Conservation (phyloP, 1,140 invertebrate species). For the Calosoma granatense region DNA sequence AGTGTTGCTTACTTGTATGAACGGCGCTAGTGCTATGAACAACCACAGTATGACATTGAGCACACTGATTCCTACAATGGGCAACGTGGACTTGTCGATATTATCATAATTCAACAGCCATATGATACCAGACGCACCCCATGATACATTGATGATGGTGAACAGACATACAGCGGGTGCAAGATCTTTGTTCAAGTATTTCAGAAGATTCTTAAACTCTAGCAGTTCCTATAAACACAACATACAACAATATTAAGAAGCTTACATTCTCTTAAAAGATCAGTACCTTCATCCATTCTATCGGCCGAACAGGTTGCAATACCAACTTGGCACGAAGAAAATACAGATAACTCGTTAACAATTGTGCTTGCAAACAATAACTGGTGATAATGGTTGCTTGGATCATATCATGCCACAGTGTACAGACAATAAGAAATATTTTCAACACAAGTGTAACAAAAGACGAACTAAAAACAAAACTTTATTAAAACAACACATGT, state of each 20-base stretch:
- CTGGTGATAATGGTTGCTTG: conserved; percentile 67
- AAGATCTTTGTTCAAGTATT: conserved; percentile 62
- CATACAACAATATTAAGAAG: too few relatives aligned
- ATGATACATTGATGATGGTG: conserved; percentile 60
- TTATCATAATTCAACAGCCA: conserved; percentile 54
- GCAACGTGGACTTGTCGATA: conserved; percentile 41
- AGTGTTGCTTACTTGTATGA: conserved; percentile 58
- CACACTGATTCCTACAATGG: conserved; percentile 46
- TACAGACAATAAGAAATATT: conserved; percentile 52
- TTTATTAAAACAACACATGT: conserved; percentile 16
- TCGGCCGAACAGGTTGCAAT: conserved; percentile 53
- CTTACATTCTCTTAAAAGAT: too few relatives aligned
- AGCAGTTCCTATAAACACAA: conserved; percentile 56
- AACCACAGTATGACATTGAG: conserved; percentile 59
- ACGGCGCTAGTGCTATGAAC: conserved; percentile 53
- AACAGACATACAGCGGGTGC: conserved; percentile 63
- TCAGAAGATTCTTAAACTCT: conserved; percentile 62
- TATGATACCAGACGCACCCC: conserved; percentile 52
- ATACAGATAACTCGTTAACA: conserved; percentile 57
- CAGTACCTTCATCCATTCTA: conserved; percentile 72
- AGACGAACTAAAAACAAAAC: conserved; percentile 39
- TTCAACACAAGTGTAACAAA: conserved; percentile 41
- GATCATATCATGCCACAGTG: conserved; percentile 64
- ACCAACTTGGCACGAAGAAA: conserved; percentile 58
- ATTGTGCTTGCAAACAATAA: conserved; percentile 69